A percentile compares a stretch with the other conserved stretches of the same genome.
Evolutionary conservation across 2,113 vertebrate genomes (phyloP).

Genomic region (Rhinogobius similis): DNA sequence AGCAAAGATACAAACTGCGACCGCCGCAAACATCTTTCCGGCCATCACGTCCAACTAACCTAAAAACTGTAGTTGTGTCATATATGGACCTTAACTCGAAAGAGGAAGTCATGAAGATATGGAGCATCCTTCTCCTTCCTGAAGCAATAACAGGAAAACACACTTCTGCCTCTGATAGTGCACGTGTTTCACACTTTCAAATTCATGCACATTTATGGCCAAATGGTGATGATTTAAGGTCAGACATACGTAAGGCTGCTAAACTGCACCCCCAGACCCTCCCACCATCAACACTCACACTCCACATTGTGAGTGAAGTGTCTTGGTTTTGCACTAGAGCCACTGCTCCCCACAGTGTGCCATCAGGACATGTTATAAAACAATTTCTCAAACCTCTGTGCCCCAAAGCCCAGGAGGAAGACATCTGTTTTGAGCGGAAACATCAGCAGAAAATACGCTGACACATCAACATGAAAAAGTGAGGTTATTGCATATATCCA

Average conservation of each 20-base stretch:
- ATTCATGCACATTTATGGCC: neutral
- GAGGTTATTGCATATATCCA: neutral
- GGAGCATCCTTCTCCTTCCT: conserved; percentile 38
- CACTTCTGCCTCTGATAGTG: neutral
- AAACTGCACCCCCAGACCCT: too few species aligned
- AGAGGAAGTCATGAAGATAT: conserved; percentile 39
- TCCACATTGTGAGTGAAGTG: too few species aligned
- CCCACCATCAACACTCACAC: too few species aligned
- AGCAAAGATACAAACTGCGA: conserved; percentile 34
- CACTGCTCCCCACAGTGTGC: too few species aligned
- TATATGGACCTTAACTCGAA: conserved; percentile 37
- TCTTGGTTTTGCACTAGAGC: too few species aligned
- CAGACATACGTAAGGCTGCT: too few species aligned
- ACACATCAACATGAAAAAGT: conserved; percentile 2
- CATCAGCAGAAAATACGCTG: neutral
- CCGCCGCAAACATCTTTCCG: conserved; percentile 11
- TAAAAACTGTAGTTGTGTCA: neutral
- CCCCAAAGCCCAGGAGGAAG: neutral
- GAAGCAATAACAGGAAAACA: conserved; percentile 47
- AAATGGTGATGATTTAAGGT: too few species aligned
- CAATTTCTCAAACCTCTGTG: neutral
- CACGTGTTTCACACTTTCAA: neutral
- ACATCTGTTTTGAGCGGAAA: neutral
- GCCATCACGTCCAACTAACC: conserved; percentile 34
- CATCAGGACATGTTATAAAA: neutral